phyloP scores from a whole-genome alignment of 2,113 vertebrate genomes.

The Pelecanoides urinatrix region DNA sequence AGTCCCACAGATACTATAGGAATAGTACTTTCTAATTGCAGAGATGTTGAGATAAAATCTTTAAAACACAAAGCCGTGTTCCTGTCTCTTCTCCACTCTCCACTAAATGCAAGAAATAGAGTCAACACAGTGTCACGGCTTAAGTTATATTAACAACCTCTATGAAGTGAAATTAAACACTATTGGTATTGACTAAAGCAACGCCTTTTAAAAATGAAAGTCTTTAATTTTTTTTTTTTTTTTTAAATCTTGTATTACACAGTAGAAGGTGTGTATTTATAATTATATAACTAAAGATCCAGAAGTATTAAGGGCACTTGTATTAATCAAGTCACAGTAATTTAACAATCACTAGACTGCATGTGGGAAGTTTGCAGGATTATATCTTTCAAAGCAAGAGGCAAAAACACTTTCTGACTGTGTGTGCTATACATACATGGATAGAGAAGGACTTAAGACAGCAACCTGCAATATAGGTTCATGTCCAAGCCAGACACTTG shows the following conservation, averaged over 20 bases:
- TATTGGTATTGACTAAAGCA: neutral
- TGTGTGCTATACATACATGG: neutral
- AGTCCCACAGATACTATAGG: neutral
- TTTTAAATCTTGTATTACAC: neutral
- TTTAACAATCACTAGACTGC: neutral
- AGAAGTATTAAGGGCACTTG: neutral
- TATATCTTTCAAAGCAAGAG: neutral
- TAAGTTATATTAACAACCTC: neutral
- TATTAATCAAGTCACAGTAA: neutral
- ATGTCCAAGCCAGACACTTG: neutral
- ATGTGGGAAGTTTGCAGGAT: neutral
- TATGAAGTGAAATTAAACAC: neutral
- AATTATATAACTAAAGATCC: neutral
- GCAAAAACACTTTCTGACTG: neutral
- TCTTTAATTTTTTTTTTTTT: neutral
- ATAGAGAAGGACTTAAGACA: neutral
- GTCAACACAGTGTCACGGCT: neutral
- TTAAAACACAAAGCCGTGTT: neutral
- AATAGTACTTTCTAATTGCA: neutral
- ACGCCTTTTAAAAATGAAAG: neutral
- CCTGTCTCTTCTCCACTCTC: neutral
- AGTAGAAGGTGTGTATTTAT: neutral
- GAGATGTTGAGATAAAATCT: neutral
- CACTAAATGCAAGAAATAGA: neutral
- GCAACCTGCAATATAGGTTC: neutral